These are phyloP conservation scores for Ciconia nigra DNA, from an alignment of 2,797 vertebrate species.

Conservation along the genomic window DNA sequence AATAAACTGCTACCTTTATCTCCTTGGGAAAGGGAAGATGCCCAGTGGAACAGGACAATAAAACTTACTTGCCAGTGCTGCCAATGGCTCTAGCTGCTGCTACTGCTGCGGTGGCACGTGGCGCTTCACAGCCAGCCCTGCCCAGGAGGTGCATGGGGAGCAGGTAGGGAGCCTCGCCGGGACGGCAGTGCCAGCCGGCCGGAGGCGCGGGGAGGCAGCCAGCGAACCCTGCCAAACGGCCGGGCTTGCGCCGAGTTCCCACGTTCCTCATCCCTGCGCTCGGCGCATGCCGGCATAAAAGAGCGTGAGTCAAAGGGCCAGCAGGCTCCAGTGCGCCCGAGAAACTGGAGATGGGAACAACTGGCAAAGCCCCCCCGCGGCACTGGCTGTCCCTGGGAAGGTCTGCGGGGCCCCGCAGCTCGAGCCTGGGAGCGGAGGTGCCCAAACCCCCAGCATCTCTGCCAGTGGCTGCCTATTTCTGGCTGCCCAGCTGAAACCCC, in stretches of 20 bases:
- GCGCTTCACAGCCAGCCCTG: rapidly evolving
- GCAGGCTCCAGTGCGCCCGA: not conserved
- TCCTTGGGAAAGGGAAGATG: not conserved
- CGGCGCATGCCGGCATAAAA: not conserved
- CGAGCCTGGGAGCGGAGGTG: not conserved
- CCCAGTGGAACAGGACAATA: not conserved
- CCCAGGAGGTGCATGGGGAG: not conserved
- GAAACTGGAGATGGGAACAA: slow-evolving; percentile 45
- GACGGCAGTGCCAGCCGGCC: rapidly evolving
- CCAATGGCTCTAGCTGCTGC: not conserved
- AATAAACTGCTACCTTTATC: not conserved
- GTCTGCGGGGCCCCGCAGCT: not conserved
- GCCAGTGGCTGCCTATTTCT: not conserved
- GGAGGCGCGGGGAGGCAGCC: not conserved
- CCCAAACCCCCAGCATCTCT: not conserved
- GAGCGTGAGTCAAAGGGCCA: not conserved
- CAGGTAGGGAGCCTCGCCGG: not conserved
- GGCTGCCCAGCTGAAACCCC: not conserved
- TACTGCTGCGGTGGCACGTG: rapidly evolving
- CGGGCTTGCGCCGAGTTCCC: not conserved
- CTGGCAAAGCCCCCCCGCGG: not conserved
- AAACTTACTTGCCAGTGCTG: not conserved
- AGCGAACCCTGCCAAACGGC: not conserved
- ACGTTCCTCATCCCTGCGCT: not conserved
- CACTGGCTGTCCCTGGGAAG: not conserved